A percentile compares a stretch with the other conserved stretches of the same genome.
Conservation (phyloP, 1,140 invertebrate species). For the Ostrea edulis region DNA sequence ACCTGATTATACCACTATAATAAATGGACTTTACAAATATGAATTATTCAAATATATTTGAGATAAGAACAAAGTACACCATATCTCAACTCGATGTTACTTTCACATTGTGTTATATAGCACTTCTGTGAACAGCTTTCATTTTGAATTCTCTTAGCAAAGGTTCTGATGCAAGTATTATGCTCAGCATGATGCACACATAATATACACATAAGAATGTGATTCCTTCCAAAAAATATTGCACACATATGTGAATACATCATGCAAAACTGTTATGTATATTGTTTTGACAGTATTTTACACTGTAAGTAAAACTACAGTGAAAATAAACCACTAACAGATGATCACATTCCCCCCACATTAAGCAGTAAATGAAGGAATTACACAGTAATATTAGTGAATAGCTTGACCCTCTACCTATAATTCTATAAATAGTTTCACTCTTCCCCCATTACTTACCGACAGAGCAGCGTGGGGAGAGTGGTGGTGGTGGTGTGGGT, state of each 20-base stretch:
- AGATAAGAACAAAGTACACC: background rate
- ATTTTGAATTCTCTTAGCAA: background rate
- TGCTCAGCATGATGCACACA: background rate
- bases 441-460: constrained; percentile 2
- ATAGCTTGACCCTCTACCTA: background rate
- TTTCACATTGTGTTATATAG: background rate
- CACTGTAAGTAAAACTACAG: background rate
- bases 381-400: background rate
- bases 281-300: background rate
- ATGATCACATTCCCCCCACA: background rate
- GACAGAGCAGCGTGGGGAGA: background rate
- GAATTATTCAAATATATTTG: constrained; percentile 3
- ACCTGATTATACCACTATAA: background rate
- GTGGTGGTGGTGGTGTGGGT: constrained; percentile 21
- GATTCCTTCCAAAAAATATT: background rate
- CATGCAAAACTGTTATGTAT: background rate
- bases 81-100: background rate
- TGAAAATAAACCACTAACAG: background rate
- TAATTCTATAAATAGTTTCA: constrained; percentile 4
- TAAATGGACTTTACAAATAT: background rate
- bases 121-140: background rate
- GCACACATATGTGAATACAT: background rate
- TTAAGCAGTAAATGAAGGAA: background rate
- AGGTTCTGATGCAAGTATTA: background rate
- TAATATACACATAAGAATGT: background rate